Base-by-base conservation (phyloP, 2,113 vertebrate species). In the Gadus macrocephalus region DNA sequence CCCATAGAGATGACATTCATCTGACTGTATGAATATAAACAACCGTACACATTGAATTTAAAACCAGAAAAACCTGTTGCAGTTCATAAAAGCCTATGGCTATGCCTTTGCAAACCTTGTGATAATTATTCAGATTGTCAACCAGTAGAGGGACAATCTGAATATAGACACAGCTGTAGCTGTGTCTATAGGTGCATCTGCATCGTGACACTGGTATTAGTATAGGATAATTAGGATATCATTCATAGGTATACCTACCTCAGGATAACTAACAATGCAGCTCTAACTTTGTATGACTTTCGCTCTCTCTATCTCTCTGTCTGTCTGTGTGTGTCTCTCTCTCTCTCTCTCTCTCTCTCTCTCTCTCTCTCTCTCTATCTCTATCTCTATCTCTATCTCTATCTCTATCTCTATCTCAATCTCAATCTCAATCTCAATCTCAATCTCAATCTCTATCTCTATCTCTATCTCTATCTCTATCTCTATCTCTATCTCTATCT, bases 271-370 rank as follows among this genome's bases (percentile, higher is more conserved):
- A 49, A 49, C 42, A 58, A 58, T 58, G 17, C 15, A 58, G 55
- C 15, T n/a, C 55, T 58, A 58, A 58, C 15, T 58, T 58, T 58
- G 55, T 58, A 58, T n/a, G n/a, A 17, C 55, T 58, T 0, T n/a
- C 55, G 17, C 42, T 49, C 6, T 49, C 42, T 49, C 42, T 49
- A 2, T 49, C 9, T 49, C 42, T 11, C 3, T 49, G 5, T 49
- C 42, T 49, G 5, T 49, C 42, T 49, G 5, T 74, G 72, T 84
- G 87, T 87, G 2, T 92, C 92, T 78, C 92, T 49, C 42, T 49
- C 42, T 49, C 42, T 49, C 42, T 49, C 1, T 49, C 42, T 11
- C 42, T 49, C 42, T 49, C 42, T 49, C 42, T 49, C 42, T 49
- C 42, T 74, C 28, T 49, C 42, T 49, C 42, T 49, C 42, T 49